These are phyloP conservation scores for Vollenhovia emeryi DNA, from an alignment of 1,140 invertebrate species.

Conservation along the genomic window DNA sequence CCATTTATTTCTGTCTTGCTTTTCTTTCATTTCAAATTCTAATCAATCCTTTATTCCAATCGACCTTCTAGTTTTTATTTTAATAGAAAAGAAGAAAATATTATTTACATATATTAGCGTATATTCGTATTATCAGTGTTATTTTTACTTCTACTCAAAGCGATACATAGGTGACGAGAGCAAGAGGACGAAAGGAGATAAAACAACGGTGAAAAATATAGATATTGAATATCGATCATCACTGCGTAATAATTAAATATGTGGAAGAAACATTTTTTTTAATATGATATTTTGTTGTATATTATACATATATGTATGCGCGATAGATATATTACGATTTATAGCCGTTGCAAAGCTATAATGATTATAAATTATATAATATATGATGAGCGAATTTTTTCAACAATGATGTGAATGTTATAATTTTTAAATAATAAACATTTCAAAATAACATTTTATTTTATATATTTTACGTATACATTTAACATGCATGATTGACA, in stretches of 20 bases:
- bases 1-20: not conserved
- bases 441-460: not conserved
- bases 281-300: not conserved
- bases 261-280: not conserved
- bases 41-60: not conserved
- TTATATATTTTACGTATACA: not conserved
- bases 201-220: not conserved
- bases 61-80: not conserved
- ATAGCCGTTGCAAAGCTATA: not conserved
- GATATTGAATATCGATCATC: not conserved
- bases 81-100: not conserved
- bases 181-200: not conserved
- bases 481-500: not conserved
- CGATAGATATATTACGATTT: not conserved
- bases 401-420: not conserved
- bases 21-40: not conserved
- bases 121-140: no score
- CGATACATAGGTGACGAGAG: not conserved
- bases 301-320: no score
- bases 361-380: no score
- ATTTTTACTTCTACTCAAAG: not conserved
- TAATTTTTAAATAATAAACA: not conserved
- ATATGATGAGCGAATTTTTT: not conserved
- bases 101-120: not conserved
- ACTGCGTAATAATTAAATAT: not conserved